These are phyloP conservation scores for Drosophila willistoni DNA, from an alignment of 1,140 invertebrate species.

Conservation along the genomic window DNA sequence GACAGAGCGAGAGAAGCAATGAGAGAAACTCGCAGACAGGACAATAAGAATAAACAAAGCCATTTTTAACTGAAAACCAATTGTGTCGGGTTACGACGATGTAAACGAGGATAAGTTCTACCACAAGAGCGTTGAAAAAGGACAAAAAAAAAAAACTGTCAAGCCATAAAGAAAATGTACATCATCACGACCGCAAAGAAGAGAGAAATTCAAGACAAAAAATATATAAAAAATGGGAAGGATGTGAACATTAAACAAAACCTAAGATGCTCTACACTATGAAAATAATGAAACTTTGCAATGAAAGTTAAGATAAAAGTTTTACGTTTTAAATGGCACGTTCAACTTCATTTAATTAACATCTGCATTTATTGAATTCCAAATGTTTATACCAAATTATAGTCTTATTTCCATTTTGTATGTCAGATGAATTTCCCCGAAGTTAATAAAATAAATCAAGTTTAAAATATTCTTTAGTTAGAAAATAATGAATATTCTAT, in stretches of 20 bases:
- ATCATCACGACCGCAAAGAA: too few relatives aligned
- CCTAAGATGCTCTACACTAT: neutral
- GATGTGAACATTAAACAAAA: neutral
- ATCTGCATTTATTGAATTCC: too few relatives aligned
- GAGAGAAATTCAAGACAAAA: neutral
- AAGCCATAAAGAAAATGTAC: constrained; percentile 9
- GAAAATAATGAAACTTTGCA: neutral
- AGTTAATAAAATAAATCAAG: too few relatives aligned
- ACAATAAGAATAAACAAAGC: constrained; percentile 25
- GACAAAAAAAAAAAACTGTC: constrained; percentile 16
- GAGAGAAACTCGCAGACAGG: neutral
- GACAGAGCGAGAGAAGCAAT: neutral
- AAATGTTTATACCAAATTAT: too few relatives aligned
- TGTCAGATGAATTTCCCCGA: too few relatives aligned
- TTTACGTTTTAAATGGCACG: neutral
- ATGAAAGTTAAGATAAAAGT: neutral
- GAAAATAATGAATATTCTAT: too few relatives aligned
- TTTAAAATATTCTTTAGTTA: too few relatives aligned
- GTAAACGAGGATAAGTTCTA: neutral
- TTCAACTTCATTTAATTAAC: too few relatives aligned
- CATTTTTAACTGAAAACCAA: constrained; percentile 28
- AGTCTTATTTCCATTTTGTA: too few relatives aligned
- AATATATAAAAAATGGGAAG: neutral
- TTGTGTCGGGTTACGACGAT: constrained; percentile 10
- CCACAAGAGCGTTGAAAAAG: neutral